Evolutionary conservation across 2,113 vertebrate species (phyloP), one percentile per base, ranked within the genome.

Genomic region (Hypocryptadius cinnamomeus): DNA sequence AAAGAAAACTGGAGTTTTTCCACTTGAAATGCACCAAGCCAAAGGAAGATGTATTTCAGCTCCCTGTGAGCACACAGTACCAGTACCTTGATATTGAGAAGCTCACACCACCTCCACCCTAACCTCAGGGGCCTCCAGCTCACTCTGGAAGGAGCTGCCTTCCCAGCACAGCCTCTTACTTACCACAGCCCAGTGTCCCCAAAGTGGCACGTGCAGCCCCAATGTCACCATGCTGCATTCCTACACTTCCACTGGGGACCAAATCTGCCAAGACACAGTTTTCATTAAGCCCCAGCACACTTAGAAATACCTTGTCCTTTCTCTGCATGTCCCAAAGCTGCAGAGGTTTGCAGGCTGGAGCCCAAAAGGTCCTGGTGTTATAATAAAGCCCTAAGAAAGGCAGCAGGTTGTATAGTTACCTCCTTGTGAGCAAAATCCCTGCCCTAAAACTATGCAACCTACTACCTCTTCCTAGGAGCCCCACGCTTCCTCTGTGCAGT

Each of bases 351-450:
- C 13, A 96, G 94, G 79, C 81, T 23, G 84, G 54, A 95, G 95
- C 91, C 95, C 69, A 77, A 64, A 81, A 10, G 27, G 79, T 97
- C 79, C 91, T 45, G 92, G 94, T 96, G 97, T 93, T 91, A 93
- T 74, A 96, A 93, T 94, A 97, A 98, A 98, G 97, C 97, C 97
- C 98, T 98, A 98, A 97, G 97, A 98, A 98, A 98, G 98, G 98
- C 98, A 98, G 98, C 97, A 98, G 97, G 97, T 98, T 98, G 98
- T 98, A 98, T 98, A 98, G 98, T 98, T 98, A 98, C 95, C 98
- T 97, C 97, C 98, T 97, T 97, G 93, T 87, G 97, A 97, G 97
- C 98, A 98, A 98, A 98, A 98, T 98, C 97, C 95, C 98, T 98
- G 98, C 98, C 98, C 97, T 98, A 98, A 98, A 98, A 98, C 98